Base-by-base conservation (phyloP, 2,113 vertebrate genomes). In the Cyprichromis sp. region DNA sequence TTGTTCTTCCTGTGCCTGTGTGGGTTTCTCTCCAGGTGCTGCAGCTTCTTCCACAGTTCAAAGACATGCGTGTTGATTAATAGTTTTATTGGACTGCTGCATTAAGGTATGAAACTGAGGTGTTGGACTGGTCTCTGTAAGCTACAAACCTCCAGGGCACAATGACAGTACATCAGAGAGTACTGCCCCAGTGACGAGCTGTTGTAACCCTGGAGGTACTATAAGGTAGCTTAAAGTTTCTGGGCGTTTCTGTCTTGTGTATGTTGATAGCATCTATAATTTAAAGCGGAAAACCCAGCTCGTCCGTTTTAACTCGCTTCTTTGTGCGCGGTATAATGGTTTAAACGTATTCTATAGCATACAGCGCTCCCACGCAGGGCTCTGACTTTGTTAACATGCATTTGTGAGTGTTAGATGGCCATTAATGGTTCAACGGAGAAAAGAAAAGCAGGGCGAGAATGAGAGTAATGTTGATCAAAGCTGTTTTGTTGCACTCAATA, bases 391-490 rank as follows among this genome's bases (percentile, higher is more conserved):
- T 84, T 80, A 82, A 79, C 81, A 40, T 4, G 11, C 66, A 82
- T 91, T 83, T 88, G 59, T 86, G 82, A 92, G 80, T 63, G 76
- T 85, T 80, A 71, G 50, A 86, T 26, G 68, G 34, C 54, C 68
- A 55, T 68, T 73, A 90, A 88, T 82, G 85, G 71, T 45, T 85
- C 57, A 76, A 80, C 3, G 8, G 47, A 82, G 55, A 57, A 83
- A 85, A 73, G 66, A 82, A 53, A 86, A 34, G 83, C 78, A 80
- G 38, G 86, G 36, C 87, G 81, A 89, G 76, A 91, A 89, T 29
- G 76, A 86, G 38, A 82, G 82, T 42, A 83, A 83, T 87, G 88
- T 7, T 86, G 90, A 93, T 91, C 85, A 90, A 93, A 93, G 92
- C 82, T 71, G 76, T 66, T 85, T 91, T 84, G 78, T 83, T 83